Base-by-base conservation (phyloP, 2,113 vertebrate species). In the Actenoides lindsayi region DNA sequence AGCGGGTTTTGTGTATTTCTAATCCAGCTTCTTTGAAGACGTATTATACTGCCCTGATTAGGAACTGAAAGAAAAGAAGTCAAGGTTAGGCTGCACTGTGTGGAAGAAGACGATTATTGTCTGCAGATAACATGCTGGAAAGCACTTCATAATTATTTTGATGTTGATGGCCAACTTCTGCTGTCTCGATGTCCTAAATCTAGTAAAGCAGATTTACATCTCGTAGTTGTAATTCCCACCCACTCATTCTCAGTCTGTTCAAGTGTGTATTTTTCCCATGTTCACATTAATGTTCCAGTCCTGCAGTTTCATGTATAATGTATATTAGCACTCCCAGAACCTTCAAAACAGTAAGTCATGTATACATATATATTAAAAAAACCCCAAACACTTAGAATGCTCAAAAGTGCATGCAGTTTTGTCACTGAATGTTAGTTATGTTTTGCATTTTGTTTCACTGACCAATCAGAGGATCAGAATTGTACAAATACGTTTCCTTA, bases 391-490 rank as follows among this genome's bases (percentile, higher is more conserved):
- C 11, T 41, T 67, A 75, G 42, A 81, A 46, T 53, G 35, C 42
- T 89, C 30, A 46, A 37, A 30, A 20, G 35, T 51, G 60, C 54
- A n/a, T 48, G 77, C 56, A 56, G 56, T 35, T 93, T 87, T 84
- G 84, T 54, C 70, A 70, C 54, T 20, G 60, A 78, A 67, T 57
- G 25, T 87, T 71, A 82, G 53, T 39, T 68, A 71, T 28, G 18
- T 21, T 94, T 73, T 92, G 39, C 56, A 48, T 53, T 71, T 91
- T 73, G 60, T 86, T 84, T 41, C 90, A 90, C 98, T 98, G 98
- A 99, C 98, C 99, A 98, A 98, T 98, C 98, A 99, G 99, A 99
- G 96, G 94, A 97, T 93, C 97, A 96, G 95, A 98, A 98, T 98
- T 98, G 98, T 98, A 98, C 98, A 98, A 98, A 97, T 94, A 53